Evolutionary conservation across 2,113 vertebrate genomes (phyloP).

Genomic region (Osmerus mordax): DNA sequence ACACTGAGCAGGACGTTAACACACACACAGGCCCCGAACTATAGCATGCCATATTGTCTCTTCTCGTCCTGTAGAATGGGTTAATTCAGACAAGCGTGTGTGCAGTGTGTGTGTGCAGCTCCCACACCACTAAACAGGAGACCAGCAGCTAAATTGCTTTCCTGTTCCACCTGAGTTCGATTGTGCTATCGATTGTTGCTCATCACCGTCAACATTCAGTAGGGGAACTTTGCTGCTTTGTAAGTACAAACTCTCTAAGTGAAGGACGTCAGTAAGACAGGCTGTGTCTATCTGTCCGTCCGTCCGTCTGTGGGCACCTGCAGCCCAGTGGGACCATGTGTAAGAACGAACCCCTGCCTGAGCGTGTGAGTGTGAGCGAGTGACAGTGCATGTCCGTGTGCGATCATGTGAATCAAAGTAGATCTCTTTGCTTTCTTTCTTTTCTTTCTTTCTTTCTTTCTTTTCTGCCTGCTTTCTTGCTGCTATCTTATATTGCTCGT

Average conservation of each 20-base stretch:
- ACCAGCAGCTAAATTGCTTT: slow-evolving; percentile 31
- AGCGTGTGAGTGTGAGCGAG: neutral
- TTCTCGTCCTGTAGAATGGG: neutral
- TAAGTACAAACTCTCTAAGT: neutral
- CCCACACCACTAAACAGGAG: neutral
- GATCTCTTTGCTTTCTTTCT: slow-evolving; percentile 6
- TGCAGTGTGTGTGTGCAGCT: neutral
- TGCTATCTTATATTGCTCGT: neutral
- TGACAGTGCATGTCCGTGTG: neutral
- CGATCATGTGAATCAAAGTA: neutral
- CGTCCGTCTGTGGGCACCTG: neutral
- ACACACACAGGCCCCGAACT: slow-evolving; percentile 6
- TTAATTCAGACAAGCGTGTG: neutral
- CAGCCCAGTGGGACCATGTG: no score
- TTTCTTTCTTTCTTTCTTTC: slow-evolving; percentile 5
- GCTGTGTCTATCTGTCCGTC: slow-evolving; percentile 5
- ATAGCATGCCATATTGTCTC: neutral
- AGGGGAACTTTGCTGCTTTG: neutral
- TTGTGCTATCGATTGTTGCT: slow-evolving; percentile 15
- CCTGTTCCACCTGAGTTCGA: slow-evolving; percentile 12
- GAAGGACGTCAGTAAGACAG: neutral
- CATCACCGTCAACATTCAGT: slow-evolving; percentile 4
- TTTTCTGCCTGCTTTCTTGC: neutral
- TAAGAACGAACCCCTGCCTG: neutral
- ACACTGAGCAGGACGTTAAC: neutral